Evolutionary conservation across 92 coral and sea anemone species (phyloP), one percentile per base, ranked within the genome.

Genomic region (Montipora capitata): DNA sequence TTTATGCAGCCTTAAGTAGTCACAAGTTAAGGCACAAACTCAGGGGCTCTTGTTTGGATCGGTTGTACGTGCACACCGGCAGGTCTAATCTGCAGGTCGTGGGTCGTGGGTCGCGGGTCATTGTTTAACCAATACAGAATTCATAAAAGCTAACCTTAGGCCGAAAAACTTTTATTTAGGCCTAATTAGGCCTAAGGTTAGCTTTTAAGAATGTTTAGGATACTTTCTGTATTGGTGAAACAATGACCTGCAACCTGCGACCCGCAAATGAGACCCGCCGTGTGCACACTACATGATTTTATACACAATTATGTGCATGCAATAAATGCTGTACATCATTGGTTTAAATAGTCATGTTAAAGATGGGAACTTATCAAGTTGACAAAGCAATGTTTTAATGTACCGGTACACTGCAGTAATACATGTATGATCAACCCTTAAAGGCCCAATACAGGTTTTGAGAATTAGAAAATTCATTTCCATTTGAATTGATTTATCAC

Each of bases 1-100:
- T 13, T 74, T 62, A 74, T 74, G 78, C 78, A 74, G 78, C 44
- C 43, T 58, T 73, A 76, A 76, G 39, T 68, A 49, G 74, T 68
- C 14, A 16, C 49, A 68, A 40, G 48, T 68, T 68, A 39, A 68
- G 74, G 16, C 49, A 39, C 49, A 68, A 68, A 16, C 74, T 68
- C 49, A 68, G 49, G 39, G 14, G 40, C 74, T 68, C 74, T 68
- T 68, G 74, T 68, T 68, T 68, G 74, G 74, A 39, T 68, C 40
- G 49, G 74, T 16, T 68, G 74, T 68, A 49, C 49, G 40, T 68
- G 74, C 74, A 68, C 74, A 68, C 27, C 35, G 35, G 35, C 35
- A 2, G 35, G 35, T 27, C 35, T 27, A 27, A 27, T 27, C 35
- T 27, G 35, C 35, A 27, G 35, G 35, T 27, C 35, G 35, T 27